Conservation (phyloP, 1,140 invertebrate species). For the Drusus annulatus region DNA sequence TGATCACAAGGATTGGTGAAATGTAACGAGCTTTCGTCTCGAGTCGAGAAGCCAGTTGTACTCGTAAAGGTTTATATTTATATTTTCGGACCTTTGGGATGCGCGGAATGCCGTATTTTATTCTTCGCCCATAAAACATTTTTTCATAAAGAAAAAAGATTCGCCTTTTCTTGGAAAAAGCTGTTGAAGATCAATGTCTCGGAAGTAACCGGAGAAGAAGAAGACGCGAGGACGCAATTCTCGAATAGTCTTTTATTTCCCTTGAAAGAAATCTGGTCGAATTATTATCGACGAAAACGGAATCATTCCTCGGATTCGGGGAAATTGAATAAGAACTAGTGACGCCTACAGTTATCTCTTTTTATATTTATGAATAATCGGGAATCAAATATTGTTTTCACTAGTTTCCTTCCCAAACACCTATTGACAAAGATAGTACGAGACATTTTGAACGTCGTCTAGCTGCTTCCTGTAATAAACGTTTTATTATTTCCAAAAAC, state of each 20-base stretch:
- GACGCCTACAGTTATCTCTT: too few species aligned
- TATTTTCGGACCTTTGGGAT: conserved; percentile 8
- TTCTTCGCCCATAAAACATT: conserved; percentile 21
- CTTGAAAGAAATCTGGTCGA: not conserved
- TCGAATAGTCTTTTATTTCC: conserved; percentile 17
- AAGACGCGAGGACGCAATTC: not conserved
- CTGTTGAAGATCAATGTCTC: conserved; percentile 31
- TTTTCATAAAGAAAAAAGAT: conserved; percentile 15
- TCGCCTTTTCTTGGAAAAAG: conserved; percentile 26
- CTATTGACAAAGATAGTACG: too few species aligned
- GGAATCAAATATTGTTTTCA: too few species aligned
- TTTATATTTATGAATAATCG: too few species aligned
- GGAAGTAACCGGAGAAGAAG: conserved; percentile 11
- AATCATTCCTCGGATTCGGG: not conserved
- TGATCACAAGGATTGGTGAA: too few species aligned
- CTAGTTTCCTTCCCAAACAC: too few species aligned
- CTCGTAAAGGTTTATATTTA: not conserved
- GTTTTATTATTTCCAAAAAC: too few species aligned
- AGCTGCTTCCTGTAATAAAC: too few species aligned
- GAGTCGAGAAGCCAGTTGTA: too few species aligned
- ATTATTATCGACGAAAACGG: conserved; percentile 1
- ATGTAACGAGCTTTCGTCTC: too few species aligned
- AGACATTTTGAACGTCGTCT: too few species aligned
- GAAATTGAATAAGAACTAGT: not conserved
- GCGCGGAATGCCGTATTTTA: conserved; percentile 4